These are phyloP conservation scores for Drosophila tani DNA, from an alignment of 1,140 invertebrate species.

Conservation along the genomic window DNA sequence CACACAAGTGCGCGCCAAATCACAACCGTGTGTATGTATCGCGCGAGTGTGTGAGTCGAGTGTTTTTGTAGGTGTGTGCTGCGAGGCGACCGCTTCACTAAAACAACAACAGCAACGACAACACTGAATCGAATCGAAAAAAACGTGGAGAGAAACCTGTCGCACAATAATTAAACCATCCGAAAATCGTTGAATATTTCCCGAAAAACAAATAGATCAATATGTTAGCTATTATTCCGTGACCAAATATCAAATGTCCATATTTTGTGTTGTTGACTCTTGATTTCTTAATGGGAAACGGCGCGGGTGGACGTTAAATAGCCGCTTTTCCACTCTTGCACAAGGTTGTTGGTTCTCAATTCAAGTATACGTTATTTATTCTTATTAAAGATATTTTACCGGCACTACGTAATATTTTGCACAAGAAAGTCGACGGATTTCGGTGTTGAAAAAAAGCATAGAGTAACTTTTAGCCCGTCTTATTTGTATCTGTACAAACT, in stretches of 20 bases:
- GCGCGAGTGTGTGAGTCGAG: slow-evolving; percentile 17
- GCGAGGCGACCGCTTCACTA: slow-evolving; percentile 39
- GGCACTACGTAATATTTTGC: slow-evolving; percentile 9
- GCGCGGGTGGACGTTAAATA: slow-evolving; percentile 18
- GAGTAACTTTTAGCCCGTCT: no score
- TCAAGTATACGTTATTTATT: background rate
- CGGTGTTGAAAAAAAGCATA: no score
- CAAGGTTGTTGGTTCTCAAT: slow-evolving; percentile 24
- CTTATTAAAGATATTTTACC: slow-evolving; percentile 1
- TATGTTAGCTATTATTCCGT: slow-evolving; percentile 7
- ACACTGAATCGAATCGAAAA: slow-evolving; percentile 34
- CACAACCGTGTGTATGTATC: slow-evolving; percentile 76
- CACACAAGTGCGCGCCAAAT: slow-evolving; percentile 72
- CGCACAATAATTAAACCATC: slow-evolving; percentile 13
- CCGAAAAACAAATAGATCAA: slow-evolving; percentile 27
- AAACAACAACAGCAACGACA: slow-evolving; percentile 42
- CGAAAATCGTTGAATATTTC: slow-evolving; percentile 20
- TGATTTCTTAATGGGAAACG: slow-evolving; percentile 5
- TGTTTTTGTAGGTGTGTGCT: slow-evolving; percentile 53
- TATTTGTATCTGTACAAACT: no score
- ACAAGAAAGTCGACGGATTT: slow-evolving; percentile 29
- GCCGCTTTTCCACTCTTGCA: slow-evolving; percentile 20
- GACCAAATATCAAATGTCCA: slow-evolving; percentile 23
- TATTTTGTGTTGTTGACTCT: slow-evolving; percentile 28
- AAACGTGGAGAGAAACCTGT: slow-evolving; percentile 39